Conservation (phyloP, 2,797 vertebrate species). For the Lacerta bilineata region DNA sequence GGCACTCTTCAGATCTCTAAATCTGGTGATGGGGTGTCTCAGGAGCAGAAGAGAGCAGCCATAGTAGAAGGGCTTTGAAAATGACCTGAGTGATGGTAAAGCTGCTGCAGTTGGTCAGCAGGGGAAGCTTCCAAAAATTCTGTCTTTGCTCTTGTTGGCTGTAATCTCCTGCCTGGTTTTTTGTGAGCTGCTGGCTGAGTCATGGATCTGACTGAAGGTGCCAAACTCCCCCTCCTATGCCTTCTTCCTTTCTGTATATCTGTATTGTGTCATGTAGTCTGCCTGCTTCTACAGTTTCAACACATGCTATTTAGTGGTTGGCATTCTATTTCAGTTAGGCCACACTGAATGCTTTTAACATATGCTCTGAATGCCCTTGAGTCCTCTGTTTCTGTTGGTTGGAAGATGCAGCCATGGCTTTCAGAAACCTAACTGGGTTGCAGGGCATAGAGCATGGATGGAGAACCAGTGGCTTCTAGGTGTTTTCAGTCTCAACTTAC, state of each 20-base stretch:
- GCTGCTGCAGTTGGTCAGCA: constrained; percentile 28
- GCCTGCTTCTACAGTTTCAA: background rate
- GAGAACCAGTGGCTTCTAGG: background rate
- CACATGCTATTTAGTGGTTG: background rate
- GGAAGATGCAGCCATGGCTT: background rate
- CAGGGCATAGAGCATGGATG: background rate
- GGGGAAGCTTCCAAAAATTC: background rate
- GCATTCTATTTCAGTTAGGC: rapidly evolving
- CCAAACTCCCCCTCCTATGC: constrained; percentile 12
- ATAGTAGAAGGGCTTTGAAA: background rate
- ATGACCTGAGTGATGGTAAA: constrained; percentile 7
- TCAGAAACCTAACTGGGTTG: constrained; percentile 17
- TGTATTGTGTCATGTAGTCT: background rate
- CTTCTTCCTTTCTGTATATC: constrained; percentile 3
- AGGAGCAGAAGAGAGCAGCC: background rate
- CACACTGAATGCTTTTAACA: rapidly evolving
- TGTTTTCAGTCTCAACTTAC: background rate
- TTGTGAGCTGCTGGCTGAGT: constrained; percentile 21
- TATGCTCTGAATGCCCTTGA: rapidly evolving
- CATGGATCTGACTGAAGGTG: constrained; percentile 11
- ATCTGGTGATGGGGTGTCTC: rapidly evolving
- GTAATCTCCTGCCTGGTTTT: background rate
- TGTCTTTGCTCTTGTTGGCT: background rate
- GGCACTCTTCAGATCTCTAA: background rate
- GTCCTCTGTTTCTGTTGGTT: constrained; percentile 8